Conservation (phyloP, 2,888 invertebrate species). For the Pegoplata infirma region DNA sequence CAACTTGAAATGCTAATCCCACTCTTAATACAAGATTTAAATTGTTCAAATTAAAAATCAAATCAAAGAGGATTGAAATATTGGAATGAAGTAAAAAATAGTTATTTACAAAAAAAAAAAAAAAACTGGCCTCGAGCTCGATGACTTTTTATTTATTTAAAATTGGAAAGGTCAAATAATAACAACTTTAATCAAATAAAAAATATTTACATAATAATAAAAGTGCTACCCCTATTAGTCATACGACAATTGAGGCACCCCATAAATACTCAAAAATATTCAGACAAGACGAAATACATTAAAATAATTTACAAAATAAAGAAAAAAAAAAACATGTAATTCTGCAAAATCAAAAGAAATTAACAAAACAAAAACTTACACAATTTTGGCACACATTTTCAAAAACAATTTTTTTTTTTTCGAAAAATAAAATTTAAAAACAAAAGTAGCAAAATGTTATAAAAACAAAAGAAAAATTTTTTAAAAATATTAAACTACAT, state of each 20-base stretch:
- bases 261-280: constrained; percentile 17
- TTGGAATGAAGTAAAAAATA: no score
- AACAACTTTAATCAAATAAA: no score
- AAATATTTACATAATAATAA: no score
- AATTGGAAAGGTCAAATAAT: no score
- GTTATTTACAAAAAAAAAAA: no score
- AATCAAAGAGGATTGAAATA: no score
- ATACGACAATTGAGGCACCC: neutral
- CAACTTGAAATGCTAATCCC: no score
- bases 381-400: constrained; percentile 45
- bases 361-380: constrained; percentile 24
- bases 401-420: neutral
- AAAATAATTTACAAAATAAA: constrained; percentile 30
- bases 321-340: neutral
- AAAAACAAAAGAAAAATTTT: neutral
- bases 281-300: constrained; percentile 5
- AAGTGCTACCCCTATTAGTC: no score
- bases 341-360: constrained; percentile 12
- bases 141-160: no score
- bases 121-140: no score
- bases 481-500: neutral
- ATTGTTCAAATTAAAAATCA: no score
- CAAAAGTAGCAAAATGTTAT: neutral
- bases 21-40: no score
- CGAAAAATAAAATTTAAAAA: neutral